These are phyloP conservation scores for Sarcophaga peregrina DNA, from an alignment of 1,140 invertebrate genomes.

Conservation along the genomic window DNA sequence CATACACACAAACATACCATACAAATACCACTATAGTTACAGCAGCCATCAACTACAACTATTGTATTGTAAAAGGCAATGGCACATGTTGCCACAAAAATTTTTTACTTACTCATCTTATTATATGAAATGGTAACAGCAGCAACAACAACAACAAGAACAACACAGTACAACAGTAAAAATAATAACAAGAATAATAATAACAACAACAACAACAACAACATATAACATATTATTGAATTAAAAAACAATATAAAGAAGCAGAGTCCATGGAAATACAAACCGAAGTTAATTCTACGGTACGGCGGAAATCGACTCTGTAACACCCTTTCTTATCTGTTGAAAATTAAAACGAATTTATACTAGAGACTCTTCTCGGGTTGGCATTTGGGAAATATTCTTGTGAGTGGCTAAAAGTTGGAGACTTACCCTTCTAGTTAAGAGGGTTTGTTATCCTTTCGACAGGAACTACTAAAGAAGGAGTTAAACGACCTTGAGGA, in stretches of 20 bases:
- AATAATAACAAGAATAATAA: neutral
- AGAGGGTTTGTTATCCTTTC: too few species aligned
- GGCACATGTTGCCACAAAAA: constrained; percentile 3
- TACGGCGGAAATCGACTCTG: too few species aligned
- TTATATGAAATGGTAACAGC: neutral
- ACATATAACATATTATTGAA: neutral
- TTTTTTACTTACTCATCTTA: constrained; percentile 9
- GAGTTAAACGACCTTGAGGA: too few species aligned
- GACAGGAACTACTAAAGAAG: too few species aligned
- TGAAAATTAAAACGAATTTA: too few species aligned
- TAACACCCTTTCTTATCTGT: too few species aligned
- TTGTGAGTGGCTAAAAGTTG: too few species aligned
- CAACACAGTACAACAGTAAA: neutral
- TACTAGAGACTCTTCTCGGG: too few species aligned
- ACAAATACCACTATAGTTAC: neutral
- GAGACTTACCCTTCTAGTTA: too few species aligned
- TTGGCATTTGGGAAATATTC: too few species aligned
- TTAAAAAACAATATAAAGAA: neutral
- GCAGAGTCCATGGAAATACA: too few species aligned
- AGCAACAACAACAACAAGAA: neutral
- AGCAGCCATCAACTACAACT: neutral
- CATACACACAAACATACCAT: neutral
- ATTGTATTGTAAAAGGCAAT: neutral
- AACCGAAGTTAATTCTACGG: too few species aligned
- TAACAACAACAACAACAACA: neutral